Conservation (phyloP, 2,888 invertebrate genomes). For the Cerceris ruficornis region DNA sequence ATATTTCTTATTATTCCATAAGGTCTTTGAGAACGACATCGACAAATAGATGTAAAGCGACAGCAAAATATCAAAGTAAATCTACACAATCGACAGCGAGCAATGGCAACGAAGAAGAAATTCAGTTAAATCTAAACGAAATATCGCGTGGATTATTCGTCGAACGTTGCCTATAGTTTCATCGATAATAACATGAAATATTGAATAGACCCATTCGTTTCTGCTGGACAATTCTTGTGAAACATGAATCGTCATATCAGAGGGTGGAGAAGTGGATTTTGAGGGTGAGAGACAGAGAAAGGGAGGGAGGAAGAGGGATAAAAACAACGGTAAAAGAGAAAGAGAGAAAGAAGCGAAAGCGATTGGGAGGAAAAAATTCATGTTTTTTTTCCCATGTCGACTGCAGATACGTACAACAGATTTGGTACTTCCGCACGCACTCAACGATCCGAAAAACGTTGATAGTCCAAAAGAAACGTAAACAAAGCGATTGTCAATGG, state of each 20-base stretch:
- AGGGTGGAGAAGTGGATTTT: slow-evolving; percentile 21
- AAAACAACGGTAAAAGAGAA: background rate
- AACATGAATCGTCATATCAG: slow-evolving; percentile 12
- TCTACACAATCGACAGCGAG: background rate
- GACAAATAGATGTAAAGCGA: background rate
- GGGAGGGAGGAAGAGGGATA: background rate
- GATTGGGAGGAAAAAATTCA: background rate
- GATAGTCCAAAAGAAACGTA: slow-evolving; percentile 45
- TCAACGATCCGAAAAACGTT: slow-evolving; percentile 57
- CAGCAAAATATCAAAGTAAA: background rate
- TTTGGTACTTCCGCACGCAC: slow-evolving; percentile 43
- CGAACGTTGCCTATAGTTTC: slow-evolving; percentile 1
- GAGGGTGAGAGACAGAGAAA: slow-evolving; percentile 24
- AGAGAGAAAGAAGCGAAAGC: background rate
- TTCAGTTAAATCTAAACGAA: slow-evolving; percentile 11
- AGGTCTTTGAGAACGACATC: background rate
- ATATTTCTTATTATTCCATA: no score
- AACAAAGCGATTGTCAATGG: slow-evolving; percentile 51
- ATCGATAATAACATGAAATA: slow-evolving; percentile 24
- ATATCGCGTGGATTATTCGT: slow-evolving; percentile 15
- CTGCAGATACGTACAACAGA: slow-evolving; percentile 27
- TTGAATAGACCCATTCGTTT: slow-evolving; percentile 31
- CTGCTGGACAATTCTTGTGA: slow-evolving; percentile 17
- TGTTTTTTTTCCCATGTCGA: slow-evolving; percentile 18
- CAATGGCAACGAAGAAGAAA: slow-evolving; percentile 8